Percentiles rank a stretch among this genome's conserved stretches.
phyloP scores from a whole-genome alignment of 2,888 invertebrate genomes.

The Tetragnatha montana region DNA sequence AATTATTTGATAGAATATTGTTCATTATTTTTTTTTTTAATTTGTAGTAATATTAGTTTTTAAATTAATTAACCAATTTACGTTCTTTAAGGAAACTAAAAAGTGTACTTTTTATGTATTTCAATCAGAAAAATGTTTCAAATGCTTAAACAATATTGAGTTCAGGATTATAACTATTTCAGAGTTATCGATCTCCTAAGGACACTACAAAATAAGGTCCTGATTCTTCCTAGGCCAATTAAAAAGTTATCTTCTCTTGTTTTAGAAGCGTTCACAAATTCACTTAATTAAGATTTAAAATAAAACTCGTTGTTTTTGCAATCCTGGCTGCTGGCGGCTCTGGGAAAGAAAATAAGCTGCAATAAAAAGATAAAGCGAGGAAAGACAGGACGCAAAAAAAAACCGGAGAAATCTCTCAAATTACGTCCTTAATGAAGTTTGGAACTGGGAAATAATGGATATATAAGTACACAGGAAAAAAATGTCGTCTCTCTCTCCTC shows the following conservation, averaged over 20 bases:
- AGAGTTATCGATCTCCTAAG: background rate
- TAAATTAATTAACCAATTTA: too few species aligned
- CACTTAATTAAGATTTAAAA: constrained; percentile 63
- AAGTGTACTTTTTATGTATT: too few species aligned
- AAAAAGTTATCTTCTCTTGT: constrained; percentile 48
- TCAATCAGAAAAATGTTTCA: too few species aligned
- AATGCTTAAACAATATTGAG: too few species aligned
- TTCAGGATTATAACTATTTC: background rate
- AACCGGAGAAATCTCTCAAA: constrained; percentile 34
- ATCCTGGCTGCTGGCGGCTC: constrained; percentile 19
- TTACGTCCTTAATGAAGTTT: constrained; percentile 64
- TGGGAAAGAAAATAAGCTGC: constrained; percentile 29
- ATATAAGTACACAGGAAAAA: constrained; percentile 53
- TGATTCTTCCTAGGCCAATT: constrained; percentile 3
- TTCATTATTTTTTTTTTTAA: too few species aligned
- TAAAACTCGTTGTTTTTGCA: constrained; percentile 51
- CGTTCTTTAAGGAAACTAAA: too few species aligned
- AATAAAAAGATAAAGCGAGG: constrained; percentile 26
- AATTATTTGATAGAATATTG: too few species aligned
- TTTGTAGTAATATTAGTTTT: too few species aligned
- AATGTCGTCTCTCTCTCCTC: constrained; percentile 16
- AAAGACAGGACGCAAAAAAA: constrained; percentile 30
- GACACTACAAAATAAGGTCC: background rate
- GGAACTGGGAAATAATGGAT: constrained; percentile 54
- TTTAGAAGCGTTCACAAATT: constrained; percentile 41